Base-by-base conservation (phyloP, 2,888 invertebrate species). In the Trissonchulus latispiculum region DNA sequence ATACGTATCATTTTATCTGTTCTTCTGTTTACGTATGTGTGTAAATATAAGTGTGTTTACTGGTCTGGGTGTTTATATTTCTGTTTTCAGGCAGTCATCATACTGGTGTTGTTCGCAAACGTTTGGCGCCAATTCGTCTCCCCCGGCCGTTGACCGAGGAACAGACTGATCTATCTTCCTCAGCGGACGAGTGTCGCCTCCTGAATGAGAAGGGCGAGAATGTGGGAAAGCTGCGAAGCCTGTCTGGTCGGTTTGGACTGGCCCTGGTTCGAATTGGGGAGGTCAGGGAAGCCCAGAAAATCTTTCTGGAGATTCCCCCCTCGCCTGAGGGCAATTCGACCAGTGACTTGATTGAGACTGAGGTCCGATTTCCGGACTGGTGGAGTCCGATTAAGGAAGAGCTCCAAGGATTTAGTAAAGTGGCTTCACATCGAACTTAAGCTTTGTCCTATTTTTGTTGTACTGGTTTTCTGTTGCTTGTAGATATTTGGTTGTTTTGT, bases 31-130 rank as follows among this genome's bases (percentile, higher is more conserved):
- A n/a, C n/a, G n/a, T n/a, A n/a, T n/a, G n/a, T n/a, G n/a, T n/a
- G n/a, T n/a, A n/a, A n/a, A n/a, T n/a, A n/a, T n/a, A n/a, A n/a
- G n/a, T n/a, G n/a, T n/a, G n/a, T n/a, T n/a, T n/a, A n/a, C n/a
- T n/a, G n/a, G n/a, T n/a, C n/a, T n/a, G n/a, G n/a, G n/a, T n/a
- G n/a, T n/a, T n/a, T n/a, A n/a, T n/a, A n/a, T n/a, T n/a, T n/a
- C n/a, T 23, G 8, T 48, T 8, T 48, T 48, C 23, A 48, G 48
- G 97, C 75, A 92, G 93, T 0, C 89, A 95, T 84, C 94, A 96
- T 81, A 96, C 95, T 0, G 97, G 97, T 36, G 91, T 95, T n/a
- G 88, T 95, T 3, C 86, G 96, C 74, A 95, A 95, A 85, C 88
- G 96, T 76, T 85, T 95, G 72, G 91, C 96, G 92, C 94, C 48